Percentiles rank a stretch among this genome's conserved stretches.
phyloP scores from a whole-genome alignment of 2,888 invertebrate genomes.

The Hofmannophila pseudospretella region DNA sequence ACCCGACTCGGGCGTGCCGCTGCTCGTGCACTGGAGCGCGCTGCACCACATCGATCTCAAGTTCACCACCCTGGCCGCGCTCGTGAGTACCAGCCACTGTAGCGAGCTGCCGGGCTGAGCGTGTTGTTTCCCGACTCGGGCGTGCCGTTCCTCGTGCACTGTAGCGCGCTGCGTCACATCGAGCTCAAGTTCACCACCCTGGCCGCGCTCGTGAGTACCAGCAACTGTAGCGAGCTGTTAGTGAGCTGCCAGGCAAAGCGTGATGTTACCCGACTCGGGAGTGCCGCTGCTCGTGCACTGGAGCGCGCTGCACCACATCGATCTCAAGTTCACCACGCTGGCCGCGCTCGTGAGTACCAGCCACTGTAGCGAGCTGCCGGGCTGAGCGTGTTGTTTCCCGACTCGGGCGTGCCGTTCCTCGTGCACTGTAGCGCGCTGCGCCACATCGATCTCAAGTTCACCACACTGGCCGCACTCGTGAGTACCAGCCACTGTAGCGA shows the following conservation, averaged over 20 bases:
- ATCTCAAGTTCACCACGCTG: constrained; percentile 58
- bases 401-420: constrained; percentile 72
- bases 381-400: constrained; percentile 75
- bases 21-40: constrained; percentile 63
- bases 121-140: constrained; percentile 81
- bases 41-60: constrained; percentile 32
- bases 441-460: constrained; percentile 55
- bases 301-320: constrained; percentile 44
- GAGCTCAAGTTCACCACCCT: constrained; percentile 48
- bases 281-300: constrained; percentile 62
- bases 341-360: constrained; percentile 78
- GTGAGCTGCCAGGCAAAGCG: constrained; percentile 52
- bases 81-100: constrained; percentile 73
- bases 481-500: constrained; percentile 4
- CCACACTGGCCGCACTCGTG: constrained; percentile 61
- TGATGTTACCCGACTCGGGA: constrained; percentile 77
- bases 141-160: constrained; percentile 50
- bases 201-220: constrained; percentile 54
- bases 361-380: constrained; percentile 52
- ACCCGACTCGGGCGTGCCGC: constrained; percentile 79
- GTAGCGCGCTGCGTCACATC: constrained; percentile 63
- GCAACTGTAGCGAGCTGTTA: constrained; percentile 42
- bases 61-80: constrained; percentile 78
- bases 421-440: constrained; percentile 64
- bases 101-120: constrained; percentile 51